Conservation (phyloP, 2,797 vertebrate genomes). For the Rhyacichthys aspro region DNA sequence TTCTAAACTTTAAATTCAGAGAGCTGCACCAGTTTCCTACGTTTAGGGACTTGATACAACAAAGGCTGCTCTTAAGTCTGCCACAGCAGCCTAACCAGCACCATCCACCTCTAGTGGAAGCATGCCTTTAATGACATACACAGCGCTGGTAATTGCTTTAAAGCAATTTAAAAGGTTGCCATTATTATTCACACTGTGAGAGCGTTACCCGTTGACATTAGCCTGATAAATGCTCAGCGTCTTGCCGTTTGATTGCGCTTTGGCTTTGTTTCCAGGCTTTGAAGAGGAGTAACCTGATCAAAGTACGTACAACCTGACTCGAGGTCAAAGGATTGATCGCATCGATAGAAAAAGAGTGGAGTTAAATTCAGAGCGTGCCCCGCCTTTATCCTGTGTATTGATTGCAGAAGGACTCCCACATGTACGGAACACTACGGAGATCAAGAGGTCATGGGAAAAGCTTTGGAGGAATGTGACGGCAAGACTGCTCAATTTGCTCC, state of each 20-base stretch:
- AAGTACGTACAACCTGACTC: constrained; percentile 43
- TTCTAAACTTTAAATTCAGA: no score
- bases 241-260: constrained; percentile 36
- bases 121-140: no score
- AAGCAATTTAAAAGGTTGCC: no score
- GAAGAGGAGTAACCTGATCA: constrained; percentile 43
- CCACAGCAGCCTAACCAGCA: no score
- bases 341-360: constrained; percentile 41
- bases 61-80: no score
- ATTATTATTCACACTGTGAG: no score
- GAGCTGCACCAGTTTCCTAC: no score
- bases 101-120: no score
- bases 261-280: constrained; percentile 48
- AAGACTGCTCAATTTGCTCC: constrained; percentile 16
- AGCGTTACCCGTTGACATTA: constrained; percentile 34
- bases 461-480: constrained; percentile 53
- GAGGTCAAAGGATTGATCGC: constrained; percentile 43
- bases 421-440: constrained; percentile 30
- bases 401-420: constrained; percentile 24
- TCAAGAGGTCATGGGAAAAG: constrained; percentile 70
- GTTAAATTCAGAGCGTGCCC: constrained; percentile 36
- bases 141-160: no score
- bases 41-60: no score
- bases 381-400: constrained; percentile 44
- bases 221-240: constrained; percentile 40